Evolutionary conservation across 2,113 vertebrate species (phyloP).

Genomic region (Polyodon spathula): DNA sequence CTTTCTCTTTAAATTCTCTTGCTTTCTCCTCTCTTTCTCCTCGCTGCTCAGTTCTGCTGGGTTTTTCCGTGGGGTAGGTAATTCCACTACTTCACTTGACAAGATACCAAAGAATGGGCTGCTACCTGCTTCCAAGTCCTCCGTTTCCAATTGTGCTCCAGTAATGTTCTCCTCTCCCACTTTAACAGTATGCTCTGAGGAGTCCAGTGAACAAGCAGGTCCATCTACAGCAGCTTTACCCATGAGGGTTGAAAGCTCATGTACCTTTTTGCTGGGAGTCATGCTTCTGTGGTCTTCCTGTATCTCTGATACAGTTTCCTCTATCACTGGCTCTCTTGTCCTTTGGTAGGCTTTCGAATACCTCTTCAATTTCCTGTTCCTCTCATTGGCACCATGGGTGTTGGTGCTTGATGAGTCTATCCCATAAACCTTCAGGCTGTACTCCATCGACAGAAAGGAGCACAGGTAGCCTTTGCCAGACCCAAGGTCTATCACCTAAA

Average conservation of each 20-base stretch:
- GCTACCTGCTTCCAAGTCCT: constrained; percentile 37
- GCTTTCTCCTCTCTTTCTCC: constrained; percentile 68
- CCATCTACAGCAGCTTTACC: not conserved
- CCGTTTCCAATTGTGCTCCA: constrained; percentile 22
- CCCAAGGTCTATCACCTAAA: constrained; percentile 86
- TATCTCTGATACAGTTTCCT: too few relatives aligned
- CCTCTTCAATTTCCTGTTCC: constrained; percentile 89
- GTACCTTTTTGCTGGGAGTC: constrained; percentile 18
- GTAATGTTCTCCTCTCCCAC: not conserved
- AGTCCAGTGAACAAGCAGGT: too few relatives aligned
- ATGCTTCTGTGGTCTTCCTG: constrained; percentile 1
- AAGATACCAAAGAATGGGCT: constrained; percentile 53
- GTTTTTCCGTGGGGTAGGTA: constrained; percentile 37
- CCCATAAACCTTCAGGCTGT: constrained; percentile 82
- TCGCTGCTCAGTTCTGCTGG: constrained; percentile 47
- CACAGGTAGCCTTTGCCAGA: constrained; percentile 95
- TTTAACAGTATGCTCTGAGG: not conserved
- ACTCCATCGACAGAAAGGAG: constrained; percentile 84
- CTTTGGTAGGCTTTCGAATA: constrained; percentile 75
- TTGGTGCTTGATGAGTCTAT: constrained; percentile 86
- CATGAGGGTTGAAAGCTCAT: too few relatives aligned
- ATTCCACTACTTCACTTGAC: constrained; percentile 56
- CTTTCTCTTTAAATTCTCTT: constrained; percentile 64
- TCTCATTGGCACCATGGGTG: constrained; percentile 81
- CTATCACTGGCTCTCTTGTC: too few relatives aligned